phyloP scores from a whole-genome alignment of 2,113 vertebrate species.

The Cynopterus brachyotis region DNA sequence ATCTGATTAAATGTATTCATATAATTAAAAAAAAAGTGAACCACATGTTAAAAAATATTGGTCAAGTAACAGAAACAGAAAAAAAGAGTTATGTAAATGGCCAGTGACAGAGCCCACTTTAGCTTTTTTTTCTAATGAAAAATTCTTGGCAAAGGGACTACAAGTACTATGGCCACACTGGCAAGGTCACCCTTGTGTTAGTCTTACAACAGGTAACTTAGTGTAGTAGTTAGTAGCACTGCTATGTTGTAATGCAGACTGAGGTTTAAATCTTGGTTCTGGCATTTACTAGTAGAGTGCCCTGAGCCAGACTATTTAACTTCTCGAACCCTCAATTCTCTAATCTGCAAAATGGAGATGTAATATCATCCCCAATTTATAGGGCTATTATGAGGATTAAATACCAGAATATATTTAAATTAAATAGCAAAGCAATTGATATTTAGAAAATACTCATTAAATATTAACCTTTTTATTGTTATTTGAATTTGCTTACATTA shows the following conservation, averaged over 20 bases:
- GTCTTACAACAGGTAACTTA: background rate
- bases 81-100: background rate
- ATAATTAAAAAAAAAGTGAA: background rate
- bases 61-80: background rate
- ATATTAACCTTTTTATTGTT: background rate
- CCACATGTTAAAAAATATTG: background rate
- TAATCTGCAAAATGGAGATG: background rate
- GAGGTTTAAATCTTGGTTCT: background rate
- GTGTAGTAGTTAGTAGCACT: background rate
- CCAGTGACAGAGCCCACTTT: background rate
- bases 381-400: background rate
- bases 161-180: background rate
- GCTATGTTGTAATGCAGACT: background rate
- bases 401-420: background rate
- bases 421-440: background rate
- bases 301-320: background rate
- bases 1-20: background rate
- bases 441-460: background rate
- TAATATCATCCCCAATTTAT: background rate
- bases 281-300: background rate
- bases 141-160: background rate
- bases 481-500: background rate
- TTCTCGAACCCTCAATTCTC: background rate
- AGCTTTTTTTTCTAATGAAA: background rate
- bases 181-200: background rate